Evolutionary conservation across 1,140 invertebrate species (phyloP), one percentile per base, ranked within the genome.

Genomic region (Carposina sasakii): DNA sequence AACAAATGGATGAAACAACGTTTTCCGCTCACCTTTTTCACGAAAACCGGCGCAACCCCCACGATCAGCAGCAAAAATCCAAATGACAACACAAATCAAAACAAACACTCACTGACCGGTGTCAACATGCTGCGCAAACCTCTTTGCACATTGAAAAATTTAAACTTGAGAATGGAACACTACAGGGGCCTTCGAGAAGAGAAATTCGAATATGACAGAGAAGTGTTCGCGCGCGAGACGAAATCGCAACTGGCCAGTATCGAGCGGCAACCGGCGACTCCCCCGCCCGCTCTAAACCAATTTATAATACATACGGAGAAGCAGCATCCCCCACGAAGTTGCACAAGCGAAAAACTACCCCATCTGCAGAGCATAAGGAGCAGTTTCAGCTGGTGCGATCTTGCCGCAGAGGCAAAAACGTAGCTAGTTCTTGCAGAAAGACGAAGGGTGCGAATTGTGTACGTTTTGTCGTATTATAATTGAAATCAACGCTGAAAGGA

Each of bases 291-390:
- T 78, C 75, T 82, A 81, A 82, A 82, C 76, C 78, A 82, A 83
- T 83, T 83, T 81, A 83, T 83, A 83, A 83, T 83, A 83, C 79
- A 83, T 83, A 83, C 79, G 63, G 74, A 76, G 75, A 70, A 73
- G 76, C 79, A 83, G 79, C 79, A 83, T 83, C 79, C 79, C 76
- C 63, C 48, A 52, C 34, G 26, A 13, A 37, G 41, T 24, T 36
- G 24, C 42, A 17, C 63, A 50, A 41, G n/a, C 45, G 12, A 71
- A 64, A 54, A 34, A 46, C 54, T 72, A 54, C 2, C 2, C 0
- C 48, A 4, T 24, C 2, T 6, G 1, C 0, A n/a, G 9, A 36
- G n/a, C 16, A 22, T 57, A 69, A 16, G 41, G 55, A 43, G 23
- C 19, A 57, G 43, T 62, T 55, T 73, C 9, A 6, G 2, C 1